phyloP scores from a whole-genome alignment of 2,113 vertebrate genomes.

The Prunella himalayana region DNA sequence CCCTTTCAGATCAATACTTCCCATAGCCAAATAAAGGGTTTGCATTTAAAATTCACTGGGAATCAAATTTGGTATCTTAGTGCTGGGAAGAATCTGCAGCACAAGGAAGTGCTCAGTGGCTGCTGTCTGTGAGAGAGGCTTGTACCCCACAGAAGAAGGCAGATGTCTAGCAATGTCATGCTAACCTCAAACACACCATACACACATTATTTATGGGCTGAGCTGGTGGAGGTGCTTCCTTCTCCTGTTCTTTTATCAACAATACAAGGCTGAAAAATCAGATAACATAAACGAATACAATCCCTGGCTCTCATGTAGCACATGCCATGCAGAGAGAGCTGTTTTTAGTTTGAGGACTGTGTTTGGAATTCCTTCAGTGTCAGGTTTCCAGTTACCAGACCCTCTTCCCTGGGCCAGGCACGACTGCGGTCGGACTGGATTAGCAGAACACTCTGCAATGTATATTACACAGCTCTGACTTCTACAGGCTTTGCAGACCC shows the following conservation, averaged over 20 bases:
- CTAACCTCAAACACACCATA: slow-evolving; percentile 5
- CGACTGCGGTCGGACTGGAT: slow-evolving; percentile 53
- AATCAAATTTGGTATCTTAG: slow-evolving; percentile 15
- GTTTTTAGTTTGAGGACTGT: slow-evolving; percentile 70
- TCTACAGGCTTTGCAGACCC: slow-evolving; percentile 59
- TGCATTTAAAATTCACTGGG: slow-evolving; percentile 31
- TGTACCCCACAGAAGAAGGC: background rate
- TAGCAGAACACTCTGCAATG: slow-evolving; percentile 62
- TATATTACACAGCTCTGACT: slow-evolving; percentile 65
- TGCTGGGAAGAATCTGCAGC: background rate
- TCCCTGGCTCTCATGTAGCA: slow-evolving; percentile 24
- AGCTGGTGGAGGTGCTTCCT: slow-evolving; percentile 34
- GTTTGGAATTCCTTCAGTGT: slow-evolving; percentile 74
- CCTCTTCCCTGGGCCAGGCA: slow-evolving; percentile 56
- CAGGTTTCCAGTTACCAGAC: slow-evolving; percentile 70
- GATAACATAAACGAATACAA: slow-evolving; percentile 60
- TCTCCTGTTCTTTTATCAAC: slow-evolving; percentile 65
- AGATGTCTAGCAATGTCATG: background rate
- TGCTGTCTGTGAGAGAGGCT: background rate
- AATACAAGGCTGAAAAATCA: slow-evolving; percentile 61
- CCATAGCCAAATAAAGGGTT: background rate
- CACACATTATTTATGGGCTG: slow-evolving; percentile 50
- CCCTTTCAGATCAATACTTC: slow-evolving; percentile 12
- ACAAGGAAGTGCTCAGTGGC: background rate
- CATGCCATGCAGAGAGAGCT: slow-evolving; percentile 44